Evolutionary conservation across 2,113 vertebrate species (phyloP).

Genomic region (Prunella himalayana): DNA sequence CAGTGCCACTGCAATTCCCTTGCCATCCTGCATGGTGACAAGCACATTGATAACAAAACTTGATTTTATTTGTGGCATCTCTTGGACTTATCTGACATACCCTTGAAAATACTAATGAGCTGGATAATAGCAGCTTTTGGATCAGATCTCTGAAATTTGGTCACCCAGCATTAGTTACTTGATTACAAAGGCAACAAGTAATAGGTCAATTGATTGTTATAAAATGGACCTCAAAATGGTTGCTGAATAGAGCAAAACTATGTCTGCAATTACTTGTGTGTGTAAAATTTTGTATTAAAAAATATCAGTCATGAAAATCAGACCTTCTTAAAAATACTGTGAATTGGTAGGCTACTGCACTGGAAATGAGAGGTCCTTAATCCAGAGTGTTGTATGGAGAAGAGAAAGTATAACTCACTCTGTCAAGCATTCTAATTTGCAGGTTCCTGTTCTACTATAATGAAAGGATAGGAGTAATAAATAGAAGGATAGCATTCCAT

Average conservation of each 20-base stretch:
- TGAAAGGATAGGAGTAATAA: neutral
- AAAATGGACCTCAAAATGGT: neutral
- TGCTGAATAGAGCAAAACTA: neutral
- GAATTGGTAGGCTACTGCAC: neutral
- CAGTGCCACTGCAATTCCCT: neutral
- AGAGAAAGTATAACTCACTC: neutral
- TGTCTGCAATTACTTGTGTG: neutral
- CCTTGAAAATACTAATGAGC: neutral
- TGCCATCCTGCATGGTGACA: neutral
- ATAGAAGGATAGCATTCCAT: neutral
- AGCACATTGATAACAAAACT: neutral
- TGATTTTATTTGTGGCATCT: neutral
- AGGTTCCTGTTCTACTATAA: neutral
- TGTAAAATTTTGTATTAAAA: neutral
- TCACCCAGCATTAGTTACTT: neutral
- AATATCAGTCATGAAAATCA: neutral
- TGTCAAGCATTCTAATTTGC: neutral
- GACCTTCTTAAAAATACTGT: neutral
- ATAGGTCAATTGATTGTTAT: neutral
- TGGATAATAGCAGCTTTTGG: neutral
- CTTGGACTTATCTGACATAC: neutral
- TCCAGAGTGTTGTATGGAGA: neutral
- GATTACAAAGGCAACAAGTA: neutral
- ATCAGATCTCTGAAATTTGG: neutral
- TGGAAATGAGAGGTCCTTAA: neutral